Evolutionary conservation across 2,888 invertebrate genomes (phyloP), one percentile per base, ranked within the genome.

Genomic region (Theretra japonica): DNA sequence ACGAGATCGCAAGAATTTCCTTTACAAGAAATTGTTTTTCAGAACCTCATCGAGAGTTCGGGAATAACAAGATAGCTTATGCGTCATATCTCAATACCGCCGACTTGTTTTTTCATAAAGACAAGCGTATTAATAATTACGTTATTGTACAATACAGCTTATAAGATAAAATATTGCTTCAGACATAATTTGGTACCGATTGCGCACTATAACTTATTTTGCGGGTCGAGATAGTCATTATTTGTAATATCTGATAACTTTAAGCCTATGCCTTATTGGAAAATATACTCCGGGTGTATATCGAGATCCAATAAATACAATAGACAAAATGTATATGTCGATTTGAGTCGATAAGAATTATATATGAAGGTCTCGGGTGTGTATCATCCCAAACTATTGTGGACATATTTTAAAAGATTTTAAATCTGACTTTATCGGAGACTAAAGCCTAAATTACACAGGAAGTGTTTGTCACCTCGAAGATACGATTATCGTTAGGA

Each of bases 1-100:
- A 48, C 41, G 3, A 65, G 65, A 48, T 23, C 6, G 48, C 17
- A 65, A 48, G 17, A 48, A 48, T n/a, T 65, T 41, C 41, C 33
- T 62, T 48, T 17, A 65, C 48, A 65, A 65, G 65, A 65, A 23
- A 65, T 48, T 48, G 17, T 65, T 65, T 41, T 65, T 48, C 65
- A 23, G 65, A 48, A 65, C 15, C 23, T 65, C 17, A 25, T 65
- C 30, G 33, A 11, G 23, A 65, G 41, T 65, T 23, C 65, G 41
- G 48, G 23, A 48, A 65, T 48, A 65, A 48, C 48, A 65, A 65
- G 48, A 65, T 65, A 48, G 41, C 41, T 62, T 41, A 65, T 48
- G 65, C 5, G 48, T 48, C 41, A 65, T 48, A 53, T 53, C 0
- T 23, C 41, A 48, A 48, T 41, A 41, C 5, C 1, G 23, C 11